Base-by-base conservation (phyloP, 1,140 invertebrate genomes). In the Cecropterus lyciades region DNA sequence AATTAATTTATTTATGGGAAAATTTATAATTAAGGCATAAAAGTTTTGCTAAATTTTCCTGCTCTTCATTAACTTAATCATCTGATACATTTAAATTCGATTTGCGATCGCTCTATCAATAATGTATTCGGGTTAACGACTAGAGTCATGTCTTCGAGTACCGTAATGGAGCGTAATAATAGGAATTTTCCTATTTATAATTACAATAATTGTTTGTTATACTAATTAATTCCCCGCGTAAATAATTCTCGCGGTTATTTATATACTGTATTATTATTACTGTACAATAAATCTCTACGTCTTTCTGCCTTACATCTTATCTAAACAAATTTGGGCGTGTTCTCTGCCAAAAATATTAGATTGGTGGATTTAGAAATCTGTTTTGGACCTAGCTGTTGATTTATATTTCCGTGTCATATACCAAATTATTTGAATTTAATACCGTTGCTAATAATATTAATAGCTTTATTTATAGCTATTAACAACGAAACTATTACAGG, bases 161-260 rank as follows among this genome's bases (percentile, higher is more conserved):
- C 69, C 78, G 77, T 62, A 79, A 75, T 80, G 65, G 65, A 70
- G 70, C 67, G 65, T 82, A 84, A 84, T 84, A 75, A 77, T 84
- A 82, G 87, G 86, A 90, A 90, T 87, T 86, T 90, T 90, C 87
- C 87, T 87, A 88, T 79, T 79, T 80, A 82, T 81, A 74, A 74
- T 66, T 75, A 72, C 56, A 73, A 62, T 65, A 51, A 65, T 66
- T 75, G 70, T 80, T 74, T 74, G 67, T 73, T 49, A 73, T 73
- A 72, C 63, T 63, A 64, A 43, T 64, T 30, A 51, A 40, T 65
- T 62, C 15, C 43, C 37, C 15, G 14, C 45, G 27, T 53, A 37
- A 56, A 30, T 65, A 62, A 72, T 79, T 68, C 57, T 40, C 67
- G 42, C 10, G 66, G 65, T 52, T 75, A 75, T 73, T 70, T 65